phyloP scores from a whole-genome alignment of 2,888 invertebrate species.

The Baronia brevicornis region DNA sequence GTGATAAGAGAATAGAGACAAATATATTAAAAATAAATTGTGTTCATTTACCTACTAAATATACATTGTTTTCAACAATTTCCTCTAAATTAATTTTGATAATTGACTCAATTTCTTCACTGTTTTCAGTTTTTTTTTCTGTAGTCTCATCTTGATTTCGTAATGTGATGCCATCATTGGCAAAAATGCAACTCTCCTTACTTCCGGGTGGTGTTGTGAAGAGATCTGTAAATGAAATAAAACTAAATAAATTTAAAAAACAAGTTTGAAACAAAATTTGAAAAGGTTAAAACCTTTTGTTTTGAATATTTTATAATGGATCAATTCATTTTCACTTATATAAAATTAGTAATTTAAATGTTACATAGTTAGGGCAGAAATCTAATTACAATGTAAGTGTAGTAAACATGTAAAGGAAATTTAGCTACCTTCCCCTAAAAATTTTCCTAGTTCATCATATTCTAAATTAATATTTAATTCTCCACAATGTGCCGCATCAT shows the following conservation, averaged over 20 bases:
- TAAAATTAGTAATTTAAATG: too few relatives aligned
- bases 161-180: constrained; percentile 69
- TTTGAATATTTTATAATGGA: too few relatives aligned
- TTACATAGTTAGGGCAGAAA: too few relatives aligned
- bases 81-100: constrained; percentile 75
- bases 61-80: constrained; percentile 76
- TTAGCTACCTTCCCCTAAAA: constrained; percentile 72
- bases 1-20: too few relatives aligned
- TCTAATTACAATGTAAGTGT: too few relatives aligned
- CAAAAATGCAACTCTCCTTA: constrained; percentile 73
- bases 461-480: constrained; percentile 57
- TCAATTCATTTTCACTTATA: too few relatives aligned
- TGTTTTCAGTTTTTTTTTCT: constrained; percentile 25
- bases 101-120: constrained; percentile 40
- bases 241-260: background rate
- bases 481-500: constrained; percentile 41
- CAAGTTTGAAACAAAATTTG: background rate
- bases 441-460: constrained; percentile 56
- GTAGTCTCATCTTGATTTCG: constrained; percentile 29
- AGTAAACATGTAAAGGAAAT: too few relatives aligned
- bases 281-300: too few relatives aligned
- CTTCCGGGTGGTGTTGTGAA: constrained; percentile 82
- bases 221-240: constrained; percentile 54
- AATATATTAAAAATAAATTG: constrained; percentile 3
- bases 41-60: constrained; percentile 70